Evolutionary conservation across 2,797 vertebrate species (phyloP), one percentile per base, ranked within the genome.

Genomic region (Eospalax fontanierii): DNA sequence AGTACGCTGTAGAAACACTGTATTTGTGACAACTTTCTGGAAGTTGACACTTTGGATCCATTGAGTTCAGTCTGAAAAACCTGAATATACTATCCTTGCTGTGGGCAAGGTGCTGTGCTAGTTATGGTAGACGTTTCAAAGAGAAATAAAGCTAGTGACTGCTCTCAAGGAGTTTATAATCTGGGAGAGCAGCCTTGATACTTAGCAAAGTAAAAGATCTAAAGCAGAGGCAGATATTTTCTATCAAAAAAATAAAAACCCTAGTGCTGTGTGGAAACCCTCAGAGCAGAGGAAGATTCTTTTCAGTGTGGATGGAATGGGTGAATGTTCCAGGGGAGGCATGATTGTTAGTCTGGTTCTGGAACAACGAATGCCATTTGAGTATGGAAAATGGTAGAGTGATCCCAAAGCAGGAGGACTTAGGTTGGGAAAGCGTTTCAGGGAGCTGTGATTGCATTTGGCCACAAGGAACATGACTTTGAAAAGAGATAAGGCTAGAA

Each of bases 91-190:
- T 68, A 46, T 87, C 81, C 94, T 96, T 94, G 95, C 96, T 93
- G 1, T 43, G 30, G 88, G 93, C 65, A 93, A 95, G 95, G 76
- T 94, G 35, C 90, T 6, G 2, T 54, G 38, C 80, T 79, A 50
- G 43, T 78, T 94, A 87, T 2, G 57, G 65, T 66, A 70, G 59
- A n/a, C 18, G 22, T 95, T 95, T 97, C 91, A 91, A 89, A 93
- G 40, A 91, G 68, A 91, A 89, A 87, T 73, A 84, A 92, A 92
- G 73, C 76, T 46, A 94, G 79, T 1, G 40, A 75, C 84, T 94
- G 22, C 89, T 90, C 91, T 95, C 93, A 94, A 70, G 96, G 87
- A 87, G 95, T 92, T 95, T 95, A 79, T 84, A 95, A 90, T 95
- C 89, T 82, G 80, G 21, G 68, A 87, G 75, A 81, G 4, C 24